These are phyloP conservation scores for Diachrysia chrysitis DNA, from an alignment of 2,888 invertebrate species.

Conservation along the genomic window DNA sequence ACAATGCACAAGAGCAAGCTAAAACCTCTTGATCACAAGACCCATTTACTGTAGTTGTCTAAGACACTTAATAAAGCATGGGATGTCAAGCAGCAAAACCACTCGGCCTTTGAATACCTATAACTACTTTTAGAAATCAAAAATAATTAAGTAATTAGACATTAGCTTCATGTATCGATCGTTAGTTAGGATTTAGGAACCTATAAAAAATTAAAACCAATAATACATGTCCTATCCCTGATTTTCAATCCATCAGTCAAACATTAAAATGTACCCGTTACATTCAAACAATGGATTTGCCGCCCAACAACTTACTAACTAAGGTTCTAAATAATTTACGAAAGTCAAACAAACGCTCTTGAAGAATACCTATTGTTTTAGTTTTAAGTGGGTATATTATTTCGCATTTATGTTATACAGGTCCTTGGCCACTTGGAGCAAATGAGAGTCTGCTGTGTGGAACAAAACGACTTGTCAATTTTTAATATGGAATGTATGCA, in stretches of 20 bases:
- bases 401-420: slow-evolving; percentile 72
- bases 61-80: slow-evolving; percentile 42
- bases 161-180: not conserved
- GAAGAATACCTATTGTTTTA: not conserved
- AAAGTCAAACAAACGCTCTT: not conserved
- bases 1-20: slow-evolving; percentile 44
- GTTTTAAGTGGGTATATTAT: not conserved
- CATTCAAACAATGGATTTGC: not conserved
- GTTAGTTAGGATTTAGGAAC: too few species aligned
- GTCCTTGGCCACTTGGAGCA: slow-evolving; percentile 98
- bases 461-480: slow-evolving; percentile 92
- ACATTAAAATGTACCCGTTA: not conserved
- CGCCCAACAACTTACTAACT: not conserved
- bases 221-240: not conserved
- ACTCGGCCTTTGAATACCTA: slow-evolving; percentile 25
- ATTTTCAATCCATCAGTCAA: not conserved
- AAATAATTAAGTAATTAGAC: not conserved
- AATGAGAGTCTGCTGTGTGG: slow-evolving; percentile 93
- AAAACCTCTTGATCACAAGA: slow-evolving; percentile 31
- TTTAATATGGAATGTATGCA: slow-evolving; percentile 97
- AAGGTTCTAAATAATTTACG: not conserved
- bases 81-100: slow-evolving; percentile 33
- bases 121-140: not conserved
- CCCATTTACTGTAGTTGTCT: slow-evolving; percentile 32
- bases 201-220: not conserved